A percentile compares a stretch with the other conserved stretches of the same genome.
Evolutionary conservation across 2,888 invertebrate species (phyloP).

Genomic region (Melitaea athalia): DNA sequence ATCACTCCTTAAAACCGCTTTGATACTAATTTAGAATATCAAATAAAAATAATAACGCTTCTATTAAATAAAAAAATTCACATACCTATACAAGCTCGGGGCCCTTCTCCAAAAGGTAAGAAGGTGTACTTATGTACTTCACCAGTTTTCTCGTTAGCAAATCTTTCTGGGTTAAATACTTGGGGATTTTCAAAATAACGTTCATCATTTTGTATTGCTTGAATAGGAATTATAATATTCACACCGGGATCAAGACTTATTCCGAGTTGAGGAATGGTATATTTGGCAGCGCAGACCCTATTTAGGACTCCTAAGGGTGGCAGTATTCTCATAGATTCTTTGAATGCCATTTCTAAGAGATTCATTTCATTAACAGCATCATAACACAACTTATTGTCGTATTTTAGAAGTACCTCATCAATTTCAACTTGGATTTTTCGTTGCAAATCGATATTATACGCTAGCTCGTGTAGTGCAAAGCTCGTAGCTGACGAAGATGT

Average conservation of each 20-base stretch:
- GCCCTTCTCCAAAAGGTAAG: slow-evolving; percentile 39
- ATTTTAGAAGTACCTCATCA: slow-evolving; percentile 58
- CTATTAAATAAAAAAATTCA: not conserved
- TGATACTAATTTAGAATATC: too few species aligned
- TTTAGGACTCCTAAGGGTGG: slow-evolving; percentile 63
- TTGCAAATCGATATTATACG: slow-evolving; percentile 70
- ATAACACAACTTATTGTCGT: slow-evolving; percentile 60
- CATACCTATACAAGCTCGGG: slow-evolving; percentile 40
- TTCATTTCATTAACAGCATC: slow-evolving; percentile 67
- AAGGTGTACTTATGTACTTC: slow-evolving; percentile 29
- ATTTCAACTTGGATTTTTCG: slow-evolving; percentile 67
- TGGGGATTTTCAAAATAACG: slow-evolving; percentile 39
- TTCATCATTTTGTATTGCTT: slow-evolving; percentile 39
- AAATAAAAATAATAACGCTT: too few species aligned
- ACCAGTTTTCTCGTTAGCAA: slow-evolving; percentile 27
- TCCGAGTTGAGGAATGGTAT: slow-evolving; percentile 61
- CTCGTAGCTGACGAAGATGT: slow-evolving; percentile 76
- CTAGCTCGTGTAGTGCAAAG: slow-evolving; percentile 69
- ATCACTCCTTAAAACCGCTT: too few species aligned
- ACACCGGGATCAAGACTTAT: slow-evolving; percentile 53
- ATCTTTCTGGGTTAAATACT: slow-evolving; percentile 39
- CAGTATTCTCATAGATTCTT: slow-evolving; percentile 67
- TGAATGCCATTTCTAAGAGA: slow-evolving; percentile 66
- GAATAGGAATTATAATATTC: slow-evolving; percentile 34
- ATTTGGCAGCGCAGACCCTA: slow-evolving; percentile 59